A percentile compares a stretch with the other conserved stretches of the same genome.
These are phyloP conservation scores for Fistularia commersonii DNA, from an alignment of 2,797 vertebrate species.

Conservation along the genomic window DNA sequence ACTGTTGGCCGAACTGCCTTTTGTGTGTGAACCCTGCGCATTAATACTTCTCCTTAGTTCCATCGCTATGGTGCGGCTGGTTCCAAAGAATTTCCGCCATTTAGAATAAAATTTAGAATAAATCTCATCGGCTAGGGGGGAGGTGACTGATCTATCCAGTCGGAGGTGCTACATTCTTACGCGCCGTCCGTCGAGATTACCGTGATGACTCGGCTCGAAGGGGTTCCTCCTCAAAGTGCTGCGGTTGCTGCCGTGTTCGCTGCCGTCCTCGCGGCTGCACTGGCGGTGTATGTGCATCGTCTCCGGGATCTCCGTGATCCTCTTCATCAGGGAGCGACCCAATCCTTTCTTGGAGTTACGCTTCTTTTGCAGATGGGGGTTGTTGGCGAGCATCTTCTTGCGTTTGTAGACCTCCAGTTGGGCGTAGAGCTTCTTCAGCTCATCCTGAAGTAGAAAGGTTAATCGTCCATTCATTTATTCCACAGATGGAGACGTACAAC, in stretches of 20 bases:
- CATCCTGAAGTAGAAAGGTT: slow-evolving; percentile 77
- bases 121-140: too few relatives aligned
- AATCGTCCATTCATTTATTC: neutral
- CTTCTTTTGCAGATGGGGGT: slow-evolving; percentile 98
- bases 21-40: too few relatives aligned
- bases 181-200: slow-evolving; percentile 14
- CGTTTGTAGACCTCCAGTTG: slow-evolving; percentile 96
- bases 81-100: too few relatives aligned
- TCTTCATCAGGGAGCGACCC: slow-evolving; percentile 92
- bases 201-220: slow-evolving; percentile 76
- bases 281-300: slow-evolving; percentile 91
- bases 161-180: too few relatives aligned
- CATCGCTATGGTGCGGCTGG: too few relatives aligned
- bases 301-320: slow-evolving; percentile 97
- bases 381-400: slow-evolving; percentile 99
- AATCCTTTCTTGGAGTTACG: slow-evolving; percentile 97
- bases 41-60: too few relatives aligned
- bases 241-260: slow-evolving; percentile 83
- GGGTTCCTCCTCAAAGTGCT: slow-evolving; percentile 80
- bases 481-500: too few relatives aligned
- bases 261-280: slow-evolving; percentile 87
- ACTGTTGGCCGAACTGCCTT: too few relatives aligned
- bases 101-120: too few relatives aligned
- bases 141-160: too few relatives aligned
- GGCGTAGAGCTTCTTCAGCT: slow-evolving; percentile 94